phyloP scores from a whole-genome alignment of 2,797 vertebrate species.

The Neostethus bicornis region DNA sequence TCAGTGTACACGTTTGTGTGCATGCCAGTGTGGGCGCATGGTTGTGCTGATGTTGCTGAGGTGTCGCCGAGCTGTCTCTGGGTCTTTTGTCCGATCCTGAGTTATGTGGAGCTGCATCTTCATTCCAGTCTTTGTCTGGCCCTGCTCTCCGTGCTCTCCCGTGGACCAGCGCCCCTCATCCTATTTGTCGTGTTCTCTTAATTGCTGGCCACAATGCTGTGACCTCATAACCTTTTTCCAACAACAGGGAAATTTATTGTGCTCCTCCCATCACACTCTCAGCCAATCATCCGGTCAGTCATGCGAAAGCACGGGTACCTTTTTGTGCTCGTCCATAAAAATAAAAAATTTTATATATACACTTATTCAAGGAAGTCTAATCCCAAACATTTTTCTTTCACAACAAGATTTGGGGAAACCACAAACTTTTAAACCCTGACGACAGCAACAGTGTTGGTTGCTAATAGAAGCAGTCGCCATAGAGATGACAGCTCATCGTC shows the following conservation, averaged over 20 bases:
- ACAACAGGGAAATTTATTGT: slow-evolving; percentile 77
- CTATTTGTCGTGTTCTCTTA: slow-evolving; percentile 79
- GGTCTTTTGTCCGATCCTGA: slow-evolving; percentile 71
- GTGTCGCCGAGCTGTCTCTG: slow-evolving; percentile 63
- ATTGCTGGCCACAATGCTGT: slow-evolving; percentile 73
- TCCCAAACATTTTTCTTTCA: slow-evolving; percentile 49
- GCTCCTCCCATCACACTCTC: slow-evolving; percentile 63
- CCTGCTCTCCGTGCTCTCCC: slow-evolving; percentile 65
- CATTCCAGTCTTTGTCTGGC: slow-evolving; percentile 71
- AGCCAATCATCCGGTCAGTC: slow-evolving; percentile 61
- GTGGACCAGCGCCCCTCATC: slow-evolving; percentile 64
- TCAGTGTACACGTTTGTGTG: slow-evolving; percentile 28
- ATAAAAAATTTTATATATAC: slow-evolving; percentile 35
- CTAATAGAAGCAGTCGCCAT: slow-evolving; percentile 55
- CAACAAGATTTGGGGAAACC: slow-evolving; percentile 42
- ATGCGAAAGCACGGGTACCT: slow-evolving; percentile 34
- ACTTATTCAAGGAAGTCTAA: too few relatives aligned
- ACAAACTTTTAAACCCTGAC: slow-evolving; percentile 53
- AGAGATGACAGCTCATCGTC: slow-evolving; percentile 57
- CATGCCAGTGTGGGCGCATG: slow-evolving; percentile 44
- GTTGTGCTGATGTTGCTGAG: slow-evolving; percentile 63
- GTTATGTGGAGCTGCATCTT: slow-evolving; percentile 78
- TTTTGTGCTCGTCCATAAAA: slow-evolving; percentile 29
- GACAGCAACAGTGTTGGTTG: slow-evolving; percentile 54
- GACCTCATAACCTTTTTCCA: slow-evolving; percentile 71